phyloP scores from a whole-genome alignment of 1,140 invertebrate species.

The Arctopsyche grandis region DNA sequence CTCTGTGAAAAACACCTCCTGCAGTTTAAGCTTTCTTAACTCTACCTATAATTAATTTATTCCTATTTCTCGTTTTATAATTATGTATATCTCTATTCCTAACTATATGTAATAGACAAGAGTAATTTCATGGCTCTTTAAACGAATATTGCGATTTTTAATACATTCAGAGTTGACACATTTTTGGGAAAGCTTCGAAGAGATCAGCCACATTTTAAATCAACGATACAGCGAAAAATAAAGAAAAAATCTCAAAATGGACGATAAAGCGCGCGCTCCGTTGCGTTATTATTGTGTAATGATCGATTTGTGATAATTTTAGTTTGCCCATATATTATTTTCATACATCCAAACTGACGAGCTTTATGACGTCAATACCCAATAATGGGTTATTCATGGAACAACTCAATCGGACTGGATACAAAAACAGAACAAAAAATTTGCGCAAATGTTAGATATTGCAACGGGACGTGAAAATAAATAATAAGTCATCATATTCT shows the following conservation, averaged over 20 bases:
- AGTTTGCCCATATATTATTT: slow-evolving; percentile 21
- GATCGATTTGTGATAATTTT: slow-evolving; percentile 24
- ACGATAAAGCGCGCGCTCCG: not conserved
- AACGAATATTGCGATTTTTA: no score
- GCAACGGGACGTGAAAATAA: slow-evolving; percentile 22
- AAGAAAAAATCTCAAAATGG: not conserved
- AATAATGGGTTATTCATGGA: slow-evolving; percentile 31
- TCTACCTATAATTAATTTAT: no score
- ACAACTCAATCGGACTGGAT: slow-evolving; percentile 14
- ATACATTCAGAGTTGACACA: no score
- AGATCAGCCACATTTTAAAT: no score
- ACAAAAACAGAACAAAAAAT: not conserved
- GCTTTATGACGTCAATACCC: slow-evolving; percentile 25
- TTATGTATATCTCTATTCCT: no score
- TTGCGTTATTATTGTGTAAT: not conserved
- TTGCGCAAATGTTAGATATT: slow-evolving; percentile 24
- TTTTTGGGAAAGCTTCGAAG: no score
- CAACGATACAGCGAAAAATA: no score
- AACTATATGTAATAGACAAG: no score
- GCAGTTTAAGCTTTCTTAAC: no score
- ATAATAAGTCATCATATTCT: slow-evolving; percentile 20
- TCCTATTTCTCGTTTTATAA: no score
- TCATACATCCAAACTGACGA: slow-evolving; percentile 20
- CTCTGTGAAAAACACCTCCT: no score
- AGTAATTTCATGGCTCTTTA: no score